Percentiles rank a stretch among this genome's conserved stretches.
Conservation (phyloP, 2,888 invertebrate genomes). For the Lobophora halterata region DNA sequence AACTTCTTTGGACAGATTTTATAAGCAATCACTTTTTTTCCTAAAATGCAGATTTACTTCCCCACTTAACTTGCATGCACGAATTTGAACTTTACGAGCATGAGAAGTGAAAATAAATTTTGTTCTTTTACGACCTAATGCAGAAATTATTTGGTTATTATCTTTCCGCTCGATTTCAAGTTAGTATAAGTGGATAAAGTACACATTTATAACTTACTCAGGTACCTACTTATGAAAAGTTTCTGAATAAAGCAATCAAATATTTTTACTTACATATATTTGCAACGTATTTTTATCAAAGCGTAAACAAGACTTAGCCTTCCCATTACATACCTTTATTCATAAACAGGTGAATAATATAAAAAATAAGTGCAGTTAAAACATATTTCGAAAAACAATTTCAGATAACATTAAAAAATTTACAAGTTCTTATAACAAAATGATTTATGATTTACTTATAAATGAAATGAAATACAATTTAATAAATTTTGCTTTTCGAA, state of each 20-base stretch:
- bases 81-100: too few relatives aligned
- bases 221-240: too few relatives aligned
- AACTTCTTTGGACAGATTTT: too few relatives aligned
- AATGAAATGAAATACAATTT: background rate
- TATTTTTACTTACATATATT: conserved; percentile 65
- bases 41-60: too few relatives aligned
- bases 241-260: conserved; percentile 38
- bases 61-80: too few relatives aligned
- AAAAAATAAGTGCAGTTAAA: conserved; percentile 18
- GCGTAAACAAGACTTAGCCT: conserved; percentile 63
- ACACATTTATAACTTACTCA: background rate
- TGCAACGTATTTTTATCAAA: conserved; percentile 67
- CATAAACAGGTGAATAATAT: conserved; percentile 16
- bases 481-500: too few relatives aligned
- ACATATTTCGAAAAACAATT: conserved; percentile 20
- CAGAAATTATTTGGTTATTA: too few relatives aligned
- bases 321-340: conserved; percentile 42
- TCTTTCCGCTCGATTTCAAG: conserved; percentile 1
- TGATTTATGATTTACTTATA: background rate
- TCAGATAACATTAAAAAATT: conserved; percentile 6
- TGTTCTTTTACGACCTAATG: too few relatives aligned
- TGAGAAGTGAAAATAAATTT: too few relatives aligned
- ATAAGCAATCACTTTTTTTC: too few relatives aligned
- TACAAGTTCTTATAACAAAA: conserved; percentile 1
- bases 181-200: background rate